Conservation (phyloP, 2,888 invertebrate genomes). For the Cephus rjabovi region DNA sequence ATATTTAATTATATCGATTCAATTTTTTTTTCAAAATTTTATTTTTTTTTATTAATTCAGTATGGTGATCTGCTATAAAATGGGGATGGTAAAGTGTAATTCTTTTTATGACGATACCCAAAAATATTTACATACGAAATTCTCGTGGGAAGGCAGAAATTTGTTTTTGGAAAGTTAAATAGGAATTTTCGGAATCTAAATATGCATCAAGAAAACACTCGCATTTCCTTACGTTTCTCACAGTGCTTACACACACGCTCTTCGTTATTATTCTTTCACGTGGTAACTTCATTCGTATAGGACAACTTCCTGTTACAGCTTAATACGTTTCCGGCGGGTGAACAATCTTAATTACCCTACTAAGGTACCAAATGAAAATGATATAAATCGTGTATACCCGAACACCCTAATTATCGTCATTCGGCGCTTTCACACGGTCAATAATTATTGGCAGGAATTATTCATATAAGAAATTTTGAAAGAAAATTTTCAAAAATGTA, state of each 20-base stretch:
- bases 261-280: background rate
- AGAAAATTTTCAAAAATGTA: background rate
- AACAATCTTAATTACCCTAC: background rate
- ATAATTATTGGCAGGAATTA: background rate
- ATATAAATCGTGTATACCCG: background rate
- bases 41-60: too few relatives aligned
- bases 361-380: background rate
- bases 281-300: background rate
- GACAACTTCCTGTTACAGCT: background rate
- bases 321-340: background rate
- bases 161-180: background rate
- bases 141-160: background rate
- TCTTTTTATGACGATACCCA: background rate
- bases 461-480: background rate
- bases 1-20: background rate
- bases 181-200: background rate
- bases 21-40: too few relatives aligned
- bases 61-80: too few relatives aligned
- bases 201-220: background rate
- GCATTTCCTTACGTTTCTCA: background rate
- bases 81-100: too few relatives aligned
- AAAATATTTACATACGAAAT: background rate
- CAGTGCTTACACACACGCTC: background rate
- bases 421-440: too few relatives aligned
- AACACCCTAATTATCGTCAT: background rate